Conservation (phyloP, 1,140 invertebrate genomes). For the Holcopasites calliopsidis region DNA sequence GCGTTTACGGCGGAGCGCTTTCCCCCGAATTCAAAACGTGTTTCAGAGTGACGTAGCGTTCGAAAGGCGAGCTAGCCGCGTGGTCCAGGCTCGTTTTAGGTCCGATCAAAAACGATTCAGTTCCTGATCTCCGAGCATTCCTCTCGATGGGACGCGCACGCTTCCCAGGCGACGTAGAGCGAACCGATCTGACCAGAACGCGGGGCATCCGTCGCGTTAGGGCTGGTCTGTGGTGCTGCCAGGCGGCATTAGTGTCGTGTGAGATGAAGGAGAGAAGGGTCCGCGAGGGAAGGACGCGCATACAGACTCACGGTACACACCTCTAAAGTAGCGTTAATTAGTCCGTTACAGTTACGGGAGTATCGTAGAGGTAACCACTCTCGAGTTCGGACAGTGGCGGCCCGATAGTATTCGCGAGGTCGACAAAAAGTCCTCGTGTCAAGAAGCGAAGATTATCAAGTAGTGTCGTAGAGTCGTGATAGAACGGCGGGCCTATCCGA, state of each 20-base stretch:
- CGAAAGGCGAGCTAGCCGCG: constrained; percentile 3
- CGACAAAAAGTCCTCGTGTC: constrained; percentile 3
- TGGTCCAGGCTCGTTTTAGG: constrained; percentile 10
- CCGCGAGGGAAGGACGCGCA: neutral
- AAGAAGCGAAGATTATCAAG: constrained; percentile 29
- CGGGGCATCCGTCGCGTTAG: neutral
- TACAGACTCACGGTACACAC: constrained; percentile 8
- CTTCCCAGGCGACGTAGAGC: constrained; percentile 27
- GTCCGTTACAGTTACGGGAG: constrained; percentile 29
- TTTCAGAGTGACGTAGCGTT: neutral
- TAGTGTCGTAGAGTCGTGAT: constrained; percentile 40
- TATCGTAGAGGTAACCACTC: constrained; percentile 15
- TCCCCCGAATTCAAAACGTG: too few relatives aligned
- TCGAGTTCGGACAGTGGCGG: constrained; percentile 5
- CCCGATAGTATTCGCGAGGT: constrained; percentile 15
- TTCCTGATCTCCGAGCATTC: constrained; percentile 63
- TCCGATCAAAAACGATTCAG: constrained; percentile 46
- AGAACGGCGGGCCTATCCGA: constrained; percentile 6
- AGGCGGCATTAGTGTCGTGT: constrained; percentile 31
- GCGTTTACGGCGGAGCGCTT: too few relatives aligned
- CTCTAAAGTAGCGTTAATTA: constrained; percentile 20
- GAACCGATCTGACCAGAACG: neutral
- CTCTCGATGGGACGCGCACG: constrained; percentile 37
- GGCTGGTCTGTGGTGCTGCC: constrained; percentile 38
- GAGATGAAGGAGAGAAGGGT: constrained; percentile 25